Evolutionary conservation across 2,113 vertebrate species (phyloP).

Genomic region (Rostratula benghalensis): DNA sequence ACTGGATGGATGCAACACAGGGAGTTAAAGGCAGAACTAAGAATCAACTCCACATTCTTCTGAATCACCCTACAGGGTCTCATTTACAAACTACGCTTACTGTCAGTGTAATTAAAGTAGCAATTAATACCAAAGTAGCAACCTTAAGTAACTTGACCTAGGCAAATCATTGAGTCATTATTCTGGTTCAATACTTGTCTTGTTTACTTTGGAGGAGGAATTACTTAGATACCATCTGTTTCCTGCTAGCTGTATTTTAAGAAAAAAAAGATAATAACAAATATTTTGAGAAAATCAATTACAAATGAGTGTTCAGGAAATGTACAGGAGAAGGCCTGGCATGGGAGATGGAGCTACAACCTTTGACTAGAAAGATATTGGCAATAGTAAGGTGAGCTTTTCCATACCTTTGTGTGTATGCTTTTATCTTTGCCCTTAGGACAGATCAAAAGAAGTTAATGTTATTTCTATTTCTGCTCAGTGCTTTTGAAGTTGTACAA

Average conservation of each 20-base stretch:
- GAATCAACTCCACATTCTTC: background rate
- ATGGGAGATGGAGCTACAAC: background rate
- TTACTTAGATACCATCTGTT: background rate
- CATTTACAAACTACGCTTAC: background rate
- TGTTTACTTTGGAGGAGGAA: background rate
- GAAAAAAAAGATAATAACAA: background rate
- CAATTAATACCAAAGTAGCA: background rate
- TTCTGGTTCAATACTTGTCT: background rate
- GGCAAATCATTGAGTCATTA: background rate
- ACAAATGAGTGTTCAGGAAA: background rate
- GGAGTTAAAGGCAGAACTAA: background rate
- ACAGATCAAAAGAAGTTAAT: conserved; percentile 2
- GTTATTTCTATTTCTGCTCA: background rate
- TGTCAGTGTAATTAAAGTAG: background rate
- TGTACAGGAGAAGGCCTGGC: background rate
- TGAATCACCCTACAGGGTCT: background rate
- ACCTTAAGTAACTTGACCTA: background rate
- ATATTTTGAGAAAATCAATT: background rate
- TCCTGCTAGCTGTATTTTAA: background rate
- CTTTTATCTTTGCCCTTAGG: background rate
- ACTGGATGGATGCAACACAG: accelerated
- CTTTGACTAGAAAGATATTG: background rate
- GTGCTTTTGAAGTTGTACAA: conserved; percentile 3
- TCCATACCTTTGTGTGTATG: background rate
- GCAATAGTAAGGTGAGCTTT: background rate